Evolutionary conservation across 2,888 invertebrate genomes (phyloP).

Genomic region (Nowickia ferox): DNA sequence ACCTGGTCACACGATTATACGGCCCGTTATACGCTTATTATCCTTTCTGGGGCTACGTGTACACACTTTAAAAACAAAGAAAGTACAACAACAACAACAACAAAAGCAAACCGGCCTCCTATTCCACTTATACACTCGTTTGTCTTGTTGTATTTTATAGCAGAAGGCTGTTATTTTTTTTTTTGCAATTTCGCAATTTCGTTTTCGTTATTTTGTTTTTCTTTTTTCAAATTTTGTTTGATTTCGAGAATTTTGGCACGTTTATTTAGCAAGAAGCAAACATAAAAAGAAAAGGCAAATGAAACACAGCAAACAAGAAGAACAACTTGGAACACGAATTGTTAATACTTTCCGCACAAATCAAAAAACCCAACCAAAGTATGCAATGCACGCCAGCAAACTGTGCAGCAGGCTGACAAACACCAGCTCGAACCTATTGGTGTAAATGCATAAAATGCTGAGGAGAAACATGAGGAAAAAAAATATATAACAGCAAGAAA

Average conservation of each 20-base stretch:
- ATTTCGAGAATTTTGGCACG: conserved; percentile 55
- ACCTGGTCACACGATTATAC: conserved; percentile 44
- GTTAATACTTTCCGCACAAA: conserved; percentile 70
- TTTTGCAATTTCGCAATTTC: conserved; percentile 29
- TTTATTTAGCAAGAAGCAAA: conserved; percentile 62
- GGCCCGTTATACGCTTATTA: conserved; percentile 60
- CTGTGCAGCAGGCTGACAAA: conserved; percentile 77
- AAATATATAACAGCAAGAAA: conserved; percentile 37
- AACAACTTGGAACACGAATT: conserved; percentile 68
- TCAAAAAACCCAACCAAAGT: conserved; percentile 81
- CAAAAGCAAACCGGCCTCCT: conserved; percentile 18
- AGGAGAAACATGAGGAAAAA: conserved; percentile 37
- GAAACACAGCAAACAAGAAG: conserved; percentile 60
- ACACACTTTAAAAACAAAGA: conserved; percentile 35
- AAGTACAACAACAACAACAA: conserved; percentile 2
- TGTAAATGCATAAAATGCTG: conserved; percentile 74
- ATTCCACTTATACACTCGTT: conserved; percentile 44
- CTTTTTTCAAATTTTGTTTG: conserved; percentile 11
- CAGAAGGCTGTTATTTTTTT: conserved; percentile 39
- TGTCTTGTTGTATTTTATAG: conserved; percentile 40
- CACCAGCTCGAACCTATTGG: conserved; percentile 73
- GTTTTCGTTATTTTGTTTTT: conserved; percentile 28
- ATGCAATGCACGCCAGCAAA: conserved; percentile 82
- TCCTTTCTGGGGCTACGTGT: conserved; percentile 57
- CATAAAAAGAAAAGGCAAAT: conserved; percentile 38